phyloP scores from a whole-genome alignment of 2,113 vertebrate genomes.

The Sakesphorus luctuosus region DNA sequence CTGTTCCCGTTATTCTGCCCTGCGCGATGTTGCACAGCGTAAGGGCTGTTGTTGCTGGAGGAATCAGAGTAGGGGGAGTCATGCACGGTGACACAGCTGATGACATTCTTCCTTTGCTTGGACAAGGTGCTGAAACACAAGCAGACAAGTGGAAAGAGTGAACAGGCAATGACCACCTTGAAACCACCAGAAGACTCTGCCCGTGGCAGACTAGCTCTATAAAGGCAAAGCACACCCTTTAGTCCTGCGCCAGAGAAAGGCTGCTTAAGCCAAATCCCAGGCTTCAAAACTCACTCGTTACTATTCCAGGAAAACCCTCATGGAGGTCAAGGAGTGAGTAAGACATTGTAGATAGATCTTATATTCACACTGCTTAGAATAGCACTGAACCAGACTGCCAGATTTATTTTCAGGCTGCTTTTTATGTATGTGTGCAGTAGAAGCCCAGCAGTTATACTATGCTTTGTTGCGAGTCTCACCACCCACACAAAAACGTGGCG shows the following conservation, averaged over 20 bases:
- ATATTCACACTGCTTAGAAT: constrained; percentile 43
- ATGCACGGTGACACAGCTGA: constrained; percentile 98
- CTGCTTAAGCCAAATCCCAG: constrained; percentile 11
- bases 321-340: constrained; percentile 56
- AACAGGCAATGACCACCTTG: fast-evolving
- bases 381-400: constrained; percentile 52
- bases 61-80: constrained; percentile 96
- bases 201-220: fast-evolving
- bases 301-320: constrained; percentile 57
- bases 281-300: constrained; percentile 1
- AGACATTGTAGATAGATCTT: constrained; percentile 38
- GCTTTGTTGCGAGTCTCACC: constrained; percentile 62
- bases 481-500: constrained; percentile 24
- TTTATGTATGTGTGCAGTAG: constrained; percentile 42
- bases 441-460: constrained; percentile 54
- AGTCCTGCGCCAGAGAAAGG: background rate
- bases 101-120: constrained; percentile 98
- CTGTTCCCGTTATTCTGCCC: constrained; percentile 75
- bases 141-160: constrained; percentile 5
- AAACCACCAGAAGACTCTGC: background rate
- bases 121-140: constrained; percentile 84
- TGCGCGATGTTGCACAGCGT: constrained; percentile 81
- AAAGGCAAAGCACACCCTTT: background rate
- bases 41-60: constrained; percentile 94
- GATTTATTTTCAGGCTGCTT: constrained; percentile 62